Evolutionary conservation across 2,888 invertebrate genomes (phyloP), one percentile per base, ranked within the genome.

Genomic region (Flexamia atlantica): DNA sequence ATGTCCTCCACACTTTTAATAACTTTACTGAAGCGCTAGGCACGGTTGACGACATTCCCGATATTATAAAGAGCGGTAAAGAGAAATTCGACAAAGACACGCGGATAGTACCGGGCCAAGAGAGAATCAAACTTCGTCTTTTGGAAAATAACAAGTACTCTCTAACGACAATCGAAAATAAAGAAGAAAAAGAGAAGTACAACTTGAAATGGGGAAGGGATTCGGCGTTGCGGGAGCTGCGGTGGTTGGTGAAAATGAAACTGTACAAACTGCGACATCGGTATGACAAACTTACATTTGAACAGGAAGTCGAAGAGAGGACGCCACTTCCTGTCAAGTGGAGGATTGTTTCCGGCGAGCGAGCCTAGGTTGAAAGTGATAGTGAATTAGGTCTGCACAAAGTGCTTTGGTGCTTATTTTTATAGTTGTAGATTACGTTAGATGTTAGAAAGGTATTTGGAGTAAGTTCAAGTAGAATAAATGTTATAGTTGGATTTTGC

Each of bases 221-320:
- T 36, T 57, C 57, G 3, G 36, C 57, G 20, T 36, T 79, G n/a
- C 23, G 50, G 23, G 79, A 79, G 14, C 23, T 79, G 23, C 79
- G 57, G 32, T 79, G 53, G 79, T 0, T 57, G 20, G 32, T 79
- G 32, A 79, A 79, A 23, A 32, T 79, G 57, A 79, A 79, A 20
- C 23, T 79, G 79, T 79, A 79, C 57, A 79, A 79, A 30, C 20
- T 79, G 9, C 79, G 79, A 50, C 53, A 79, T 36, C 79, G 25
- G 1, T 79, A 79, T 30, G 79, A 79, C 10, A 53, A 57, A 36
- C 79, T 79, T n/a, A 32, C 30, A 1, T 50, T 28, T 28, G 76
- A 76, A 5, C 72, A 40, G 17, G 79, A 79, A 30, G 32, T 79
- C 14, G 53, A 79, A 32, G 79, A 79, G 30, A 79, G 79, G 79